Percentiles rank a stretch among this genome's conserved stretches.
Conservation (phyloP, 2,113 vertebrate genomes). For the Rhabdomys dilectus region DNA sequence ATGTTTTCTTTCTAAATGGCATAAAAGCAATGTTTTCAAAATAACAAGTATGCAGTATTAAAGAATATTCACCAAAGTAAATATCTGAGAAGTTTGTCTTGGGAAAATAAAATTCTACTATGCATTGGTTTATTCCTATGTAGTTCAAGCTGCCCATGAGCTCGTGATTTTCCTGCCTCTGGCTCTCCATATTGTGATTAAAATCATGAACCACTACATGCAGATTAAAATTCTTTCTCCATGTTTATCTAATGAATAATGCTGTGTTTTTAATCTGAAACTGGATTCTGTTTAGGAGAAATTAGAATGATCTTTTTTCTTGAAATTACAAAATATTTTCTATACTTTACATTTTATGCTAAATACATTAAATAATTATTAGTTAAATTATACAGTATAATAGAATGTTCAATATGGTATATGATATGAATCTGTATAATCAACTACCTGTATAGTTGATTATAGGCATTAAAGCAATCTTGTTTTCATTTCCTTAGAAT, state of each 20-base stretch:
- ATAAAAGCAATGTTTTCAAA: not conserved
- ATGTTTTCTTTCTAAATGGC: slow-evolving; percentile 75
- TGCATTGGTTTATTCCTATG: not conserved
- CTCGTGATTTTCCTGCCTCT: not conserved
- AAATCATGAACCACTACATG: not conserved
- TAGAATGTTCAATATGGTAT: not conserved
- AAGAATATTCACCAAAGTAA: slow-evolving; percentile 3
- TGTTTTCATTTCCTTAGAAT: not conserved
- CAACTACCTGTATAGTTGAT: not conserved
- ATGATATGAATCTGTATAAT: not conserved
- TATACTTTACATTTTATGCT: not conserved
- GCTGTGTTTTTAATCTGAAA: slow-evolving; percentile 35
- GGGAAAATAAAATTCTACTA: not conserved
- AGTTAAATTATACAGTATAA: not conserved
- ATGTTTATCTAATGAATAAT: not conserved
- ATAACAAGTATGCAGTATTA: not conserved
- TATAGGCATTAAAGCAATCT: not conserved
- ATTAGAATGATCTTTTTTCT: not conserved
- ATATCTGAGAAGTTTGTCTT: not conserved
- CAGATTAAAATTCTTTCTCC: not conserved
- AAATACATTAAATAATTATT: slow-evolving; percentile 32
- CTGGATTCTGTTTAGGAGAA: not conserved
- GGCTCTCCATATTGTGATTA: not conserved
- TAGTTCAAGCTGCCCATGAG: not conserved
- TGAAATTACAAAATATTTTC: not conserved